A percentile compares a stretch with the other conserved stretches of the same genome.
These are phyloP conservation scores for Telenomus remus DNA, from an alignment of 1,140 invertebrate genomes.

Conservation along the genomic window DNA sequence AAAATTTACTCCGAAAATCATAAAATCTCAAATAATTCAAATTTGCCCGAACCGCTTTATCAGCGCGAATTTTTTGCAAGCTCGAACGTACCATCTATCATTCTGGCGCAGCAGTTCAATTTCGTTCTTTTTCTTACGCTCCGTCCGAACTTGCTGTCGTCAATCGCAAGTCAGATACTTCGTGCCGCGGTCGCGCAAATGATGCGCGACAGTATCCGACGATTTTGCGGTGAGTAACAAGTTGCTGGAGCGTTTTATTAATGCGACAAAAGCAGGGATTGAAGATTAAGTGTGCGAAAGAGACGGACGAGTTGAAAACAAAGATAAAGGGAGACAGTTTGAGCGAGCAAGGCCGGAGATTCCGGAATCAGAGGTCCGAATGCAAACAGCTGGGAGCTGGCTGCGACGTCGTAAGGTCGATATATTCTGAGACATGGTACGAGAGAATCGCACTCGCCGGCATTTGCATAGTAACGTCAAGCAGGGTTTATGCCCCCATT, in stretches of 20 bases:
- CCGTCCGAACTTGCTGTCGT: constrained; percentile 36
- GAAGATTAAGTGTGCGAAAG: background rate
- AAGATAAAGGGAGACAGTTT: constrained; percentile 3
- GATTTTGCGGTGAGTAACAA: constrained; percentile 43
- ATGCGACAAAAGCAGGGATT: constrained; percentile 28
- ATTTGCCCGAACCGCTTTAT: constrained; percentile 28
- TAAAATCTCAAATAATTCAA: constrained; percentile 30
- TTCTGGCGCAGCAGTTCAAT: constrained; percentile 17
- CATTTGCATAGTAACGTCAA: constrained; percentile 68
- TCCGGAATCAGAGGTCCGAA: constrained; percentile 31
- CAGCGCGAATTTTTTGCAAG: constrained; percentile 19
- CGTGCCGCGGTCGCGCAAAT: constrained; percentile 38
- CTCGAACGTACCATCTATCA: constrained; percentile 37
- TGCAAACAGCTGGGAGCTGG: constrained; percentile 25
- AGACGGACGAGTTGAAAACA: background rate
- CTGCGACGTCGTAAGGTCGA: constrained; percentile 45
- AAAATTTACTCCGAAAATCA: constrained; percentile 12
- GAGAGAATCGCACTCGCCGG: constrained; percentile 59
- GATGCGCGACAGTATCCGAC: constrained; percentile 37
- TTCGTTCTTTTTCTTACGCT: constrained; percentile 37
- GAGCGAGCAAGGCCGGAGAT: constrained; percentile 16
- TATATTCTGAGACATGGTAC: constrained; percentile 45
- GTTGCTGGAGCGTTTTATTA: constrained; percentile 52
- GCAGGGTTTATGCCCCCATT: constrained; percentile 66
- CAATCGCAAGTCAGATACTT: constrained; percentile 41